Conservation (phyloP, 2,113 vertebrate genomes). For the Neomonachus schauinslandi region DNA sequence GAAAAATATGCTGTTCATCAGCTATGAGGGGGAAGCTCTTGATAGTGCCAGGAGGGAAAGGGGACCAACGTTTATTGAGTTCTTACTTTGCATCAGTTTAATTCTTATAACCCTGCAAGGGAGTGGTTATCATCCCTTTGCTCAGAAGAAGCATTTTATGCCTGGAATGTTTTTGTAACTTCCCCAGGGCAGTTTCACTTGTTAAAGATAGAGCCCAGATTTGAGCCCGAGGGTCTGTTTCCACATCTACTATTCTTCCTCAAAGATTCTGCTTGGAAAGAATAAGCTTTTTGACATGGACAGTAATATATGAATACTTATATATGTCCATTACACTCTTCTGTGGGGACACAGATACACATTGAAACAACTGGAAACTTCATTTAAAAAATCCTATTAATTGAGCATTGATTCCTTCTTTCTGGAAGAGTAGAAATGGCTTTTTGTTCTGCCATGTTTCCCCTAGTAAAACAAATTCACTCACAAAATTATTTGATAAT, state of each 20-base stretch:
- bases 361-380: background rate
- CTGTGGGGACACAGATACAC: background rate
- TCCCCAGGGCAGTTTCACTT: background rate
- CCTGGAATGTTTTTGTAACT: background rate
- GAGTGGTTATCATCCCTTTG: background rate
- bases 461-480: background rate
- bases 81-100: background rate
- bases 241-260: background rate
- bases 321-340: background rate
- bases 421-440: background rate
- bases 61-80: background rate
- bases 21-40: background rate
- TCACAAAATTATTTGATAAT: background rate
- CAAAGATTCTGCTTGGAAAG: background rate
- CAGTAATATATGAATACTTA: background rate
- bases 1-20: background rate
- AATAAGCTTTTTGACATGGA: background rate
- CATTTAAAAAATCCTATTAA: background rate
- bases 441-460: background rate
- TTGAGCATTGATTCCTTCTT: background rate
- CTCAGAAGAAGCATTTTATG: background rate
- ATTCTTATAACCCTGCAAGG: too few relatives aligned
- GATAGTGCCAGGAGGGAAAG: too few relatives aligned
- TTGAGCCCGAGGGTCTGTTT: background rate
- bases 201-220: background rate